phyloP scores from a whole-genome alignment of 2,113 vertebrate genomes.

The Burhinus oedicnemus region DNA sequence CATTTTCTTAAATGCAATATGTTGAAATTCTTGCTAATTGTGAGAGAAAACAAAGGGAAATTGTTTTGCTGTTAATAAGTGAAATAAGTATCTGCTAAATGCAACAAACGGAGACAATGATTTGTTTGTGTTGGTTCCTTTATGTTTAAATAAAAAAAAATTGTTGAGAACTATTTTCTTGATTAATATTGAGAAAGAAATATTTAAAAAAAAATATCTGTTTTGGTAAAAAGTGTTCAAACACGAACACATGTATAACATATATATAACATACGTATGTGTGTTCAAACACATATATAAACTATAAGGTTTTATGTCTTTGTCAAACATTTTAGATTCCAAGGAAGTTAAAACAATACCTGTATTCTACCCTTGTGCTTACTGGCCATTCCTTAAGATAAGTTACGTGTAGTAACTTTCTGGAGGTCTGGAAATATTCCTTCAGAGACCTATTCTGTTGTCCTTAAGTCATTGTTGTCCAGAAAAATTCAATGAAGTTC shows the following conservation, averaged over 20 bases:
- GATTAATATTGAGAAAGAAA: neutral
- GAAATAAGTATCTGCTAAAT: neutral
- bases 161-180: neutral
- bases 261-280: neutral
- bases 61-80: neutral
- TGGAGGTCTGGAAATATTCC: neutral
- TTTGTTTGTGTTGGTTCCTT: neutral
- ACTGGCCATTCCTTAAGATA: neutral
- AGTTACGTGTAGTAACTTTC: neutral
- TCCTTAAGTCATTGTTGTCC: neutral
- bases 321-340: neutral
- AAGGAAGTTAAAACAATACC: neutral
- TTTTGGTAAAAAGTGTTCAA: neutral
- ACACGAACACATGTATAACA: neutral
- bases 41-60: neutral
- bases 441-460: neutral
- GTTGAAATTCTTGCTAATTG: neutral
- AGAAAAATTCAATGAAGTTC: neutral
- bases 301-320: neutral
- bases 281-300: fast-evolving
- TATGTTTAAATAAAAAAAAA: neutral
- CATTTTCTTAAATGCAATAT: neutral
- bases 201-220: neutral
- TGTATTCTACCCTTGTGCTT: neutral
- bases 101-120: neutral